A percentile compares a stretch with the other conserved stretches of the same genome.
Conservation (phyloP, 2,797 vertebrate genomes). For the Vipera ursinii region DNA sequence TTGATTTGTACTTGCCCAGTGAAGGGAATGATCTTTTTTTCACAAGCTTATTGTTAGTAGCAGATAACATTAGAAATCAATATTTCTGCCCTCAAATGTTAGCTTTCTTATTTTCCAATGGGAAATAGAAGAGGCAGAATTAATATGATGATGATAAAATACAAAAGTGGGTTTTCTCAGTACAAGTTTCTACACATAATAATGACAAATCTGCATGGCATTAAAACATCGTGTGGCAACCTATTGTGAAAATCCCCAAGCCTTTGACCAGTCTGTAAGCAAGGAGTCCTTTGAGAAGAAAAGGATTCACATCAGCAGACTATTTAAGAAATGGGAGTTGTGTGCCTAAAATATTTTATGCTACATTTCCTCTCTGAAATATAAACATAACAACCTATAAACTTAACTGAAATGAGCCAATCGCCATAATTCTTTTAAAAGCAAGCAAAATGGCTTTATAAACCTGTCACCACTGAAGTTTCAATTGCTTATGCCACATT, state of each 20-base stretch:
- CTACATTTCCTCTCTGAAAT: conserved; percentile 29
- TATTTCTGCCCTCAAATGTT: not conserved
- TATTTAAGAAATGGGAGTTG: not conserved
- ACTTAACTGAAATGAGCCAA: conserved; percentile 28
- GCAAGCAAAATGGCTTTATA: conserved; percentile 34
- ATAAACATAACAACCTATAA: conserved; percentile 34
- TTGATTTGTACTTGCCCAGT: not conserved
- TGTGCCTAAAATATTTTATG: conserved; percentile 1
- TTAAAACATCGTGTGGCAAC: not conserved
- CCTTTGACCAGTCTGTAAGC: not conserved
- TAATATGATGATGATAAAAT: not conserved
- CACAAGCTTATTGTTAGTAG: not conserved
- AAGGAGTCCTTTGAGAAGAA: not conserved
- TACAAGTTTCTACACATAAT: not conserved
- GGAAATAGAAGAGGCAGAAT: not conserved
- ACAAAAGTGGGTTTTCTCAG: not conserved
- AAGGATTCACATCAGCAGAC: not conserved
- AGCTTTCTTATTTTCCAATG: not conserved
- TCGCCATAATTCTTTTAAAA: conserved; percentile 37
- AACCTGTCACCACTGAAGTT: conserved; percentile 33
- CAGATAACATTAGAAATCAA: not conserved
- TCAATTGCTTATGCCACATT: conserved; percentile 29
- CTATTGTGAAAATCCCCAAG: not conserved
- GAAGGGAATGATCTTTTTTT: not conserved
- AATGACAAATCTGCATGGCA: not conserved